Percentiles rank a stretch among this genome's conserved stretches.
Conservation (phyloP, 2,113 vertebrate genomes). For the Cichladusa arquata region DNA sequence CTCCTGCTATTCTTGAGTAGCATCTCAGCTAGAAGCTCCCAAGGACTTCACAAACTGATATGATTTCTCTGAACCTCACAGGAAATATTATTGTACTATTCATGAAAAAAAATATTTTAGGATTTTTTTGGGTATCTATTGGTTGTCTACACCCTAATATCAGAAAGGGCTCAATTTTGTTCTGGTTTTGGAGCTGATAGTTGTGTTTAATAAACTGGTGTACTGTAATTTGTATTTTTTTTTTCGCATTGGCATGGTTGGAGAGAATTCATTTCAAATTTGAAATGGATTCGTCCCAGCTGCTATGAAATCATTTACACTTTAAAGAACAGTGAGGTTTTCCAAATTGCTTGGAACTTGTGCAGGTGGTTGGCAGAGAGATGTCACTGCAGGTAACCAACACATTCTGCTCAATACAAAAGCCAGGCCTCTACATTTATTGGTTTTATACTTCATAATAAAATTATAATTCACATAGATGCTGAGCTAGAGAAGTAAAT, state of each 20-base stretch:
- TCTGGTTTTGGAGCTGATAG: background rate
- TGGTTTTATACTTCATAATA: background rate
- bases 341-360: slow-evolving; percentile 53
- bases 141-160: background rate
- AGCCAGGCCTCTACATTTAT: background rate
- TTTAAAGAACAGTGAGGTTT: background rate
- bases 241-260: background rate
- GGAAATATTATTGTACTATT: background rate
- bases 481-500: background rate
- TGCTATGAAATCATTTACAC: background rate
- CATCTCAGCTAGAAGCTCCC: background rate
- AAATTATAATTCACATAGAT: background rate
- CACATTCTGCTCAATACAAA: background rate
- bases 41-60: background rate
- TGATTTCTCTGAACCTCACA: background rate
- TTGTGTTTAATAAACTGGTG: background rate
- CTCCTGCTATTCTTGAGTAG: background rate
- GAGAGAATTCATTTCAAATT: slow-evolving; percentile 14
- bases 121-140: background rate
- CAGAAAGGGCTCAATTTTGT: background rate
- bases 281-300: slow-evolving; percentile 16
- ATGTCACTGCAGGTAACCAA: background rate
- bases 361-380: slow-evolving; percentile 25
- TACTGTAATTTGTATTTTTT: background rate
- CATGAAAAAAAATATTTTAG: background rate